A percentile compares a stretch with the other conserved stretches of the same genome.
These are phyloP conservation scores for Sterna hirundo DNA, from an alignment of 2,113 vertebrate species.

Conservation along the genomic window DNA sequence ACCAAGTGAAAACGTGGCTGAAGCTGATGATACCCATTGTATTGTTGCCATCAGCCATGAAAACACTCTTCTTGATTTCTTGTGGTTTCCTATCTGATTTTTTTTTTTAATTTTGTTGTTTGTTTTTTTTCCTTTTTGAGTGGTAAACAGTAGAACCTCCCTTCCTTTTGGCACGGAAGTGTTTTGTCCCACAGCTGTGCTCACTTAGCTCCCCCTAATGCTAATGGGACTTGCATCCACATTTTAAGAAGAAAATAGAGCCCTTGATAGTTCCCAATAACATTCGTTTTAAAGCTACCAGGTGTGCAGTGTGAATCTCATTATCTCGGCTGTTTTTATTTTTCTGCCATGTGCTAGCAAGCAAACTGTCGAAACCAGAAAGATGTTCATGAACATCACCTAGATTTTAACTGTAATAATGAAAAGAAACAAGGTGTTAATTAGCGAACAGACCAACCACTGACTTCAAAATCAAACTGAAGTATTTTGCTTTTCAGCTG, in stretches of 20 bases:
- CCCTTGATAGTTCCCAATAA: background rate
- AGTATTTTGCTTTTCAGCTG: background rate
- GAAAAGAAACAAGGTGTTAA: background rate
- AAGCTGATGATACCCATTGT: background rate
- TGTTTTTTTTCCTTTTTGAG: background rate
- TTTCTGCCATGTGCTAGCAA: background rate
- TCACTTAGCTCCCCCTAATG: background rate
- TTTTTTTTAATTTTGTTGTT: background rate
- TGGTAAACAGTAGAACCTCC: background rate
- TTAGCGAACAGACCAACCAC: background rate
- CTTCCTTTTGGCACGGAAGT: rapidly evolving
- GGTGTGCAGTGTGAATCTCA: background rate
- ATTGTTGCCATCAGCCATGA: background rate
- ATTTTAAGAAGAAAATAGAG: background rate
- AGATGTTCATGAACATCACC: background rate
- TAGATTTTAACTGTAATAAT: background rate
- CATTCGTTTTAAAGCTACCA: slow-evolving; percentile 1
- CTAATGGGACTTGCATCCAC: background rate
- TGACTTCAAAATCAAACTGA: background rate
- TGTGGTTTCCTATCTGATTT: background rate
- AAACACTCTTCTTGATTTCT: background rate
- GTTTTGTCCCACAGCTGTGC: background rate
- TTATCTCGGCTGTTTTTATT: background rate
- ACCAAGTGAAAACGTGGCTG: background rate
- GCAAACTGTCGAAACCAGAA: background rate